Percentiles rank a stretch among this genome's conserved stretches.
These are phyloP conservation scores for Agrilus cyanescens DNA, from an alignment of 2,888 invertebrate genomes.

Conservation along the genomic window DNA sequence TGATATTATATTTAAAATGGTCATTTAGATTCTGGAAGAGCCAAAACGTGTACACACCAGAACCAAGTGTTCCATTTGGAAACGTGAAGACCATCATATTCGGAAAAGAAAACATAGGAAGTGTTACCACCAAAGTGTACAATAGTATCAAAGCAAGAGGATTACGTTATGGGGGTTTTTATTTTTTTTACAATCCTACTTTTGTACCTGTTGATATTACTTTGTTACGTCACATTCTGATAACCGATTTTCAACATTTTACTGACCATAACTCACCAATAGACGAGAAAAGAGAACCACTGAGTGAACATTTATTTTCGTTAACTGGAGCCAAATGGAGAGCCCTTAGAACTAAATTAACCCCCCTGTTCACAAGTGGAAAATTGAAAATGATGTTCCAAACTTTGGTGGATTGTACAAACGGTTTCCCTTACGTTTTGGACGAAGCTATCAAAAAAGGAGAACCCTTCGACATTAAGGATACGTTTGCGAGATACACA, in stretches of 20 bases:
- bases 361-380: slow-evolving; percentile 52
- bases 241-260: slow-evolving; percentile 48
- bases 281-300: slow-evolving; percentile 44
- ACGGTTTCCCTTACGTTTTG: background rate
- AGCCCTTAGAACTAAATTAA: slow-evolving; percentile 43
- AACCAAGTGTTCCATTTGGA: slow-evolving; percentile 22
- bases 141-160: slow-evolving; percentile 14
- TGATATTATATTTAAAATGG: slow-evolving; percentile 9
- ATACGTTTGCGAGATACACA: slow-evolving; percentile 41
- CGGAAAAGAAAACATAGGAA: slow-evolving; percentile 7
- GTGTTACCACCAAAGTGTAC: slow-evolving; percentile 11
- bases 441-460: slow-evolving; percentile 1
- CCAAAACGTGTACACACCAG: slow-evolving; percentile 10
- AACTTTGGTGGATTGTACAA: slow-evolving; percentile 36
- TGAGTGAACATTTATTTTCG: slow-evolving; percentile 45
- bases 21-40: slow-evolving; percentile 14
- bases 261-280: slow-evolving; percentile 47
- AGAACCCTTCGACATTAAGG: slow-evolving; percentile 23
- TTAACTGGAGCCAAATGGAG: slow-evolving; percentile 47
- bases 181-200: slow-evolving; percentile 13
- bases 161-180: slow-evolving; percentile 17
- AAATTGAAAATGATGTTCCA: slow-evolving; percentile 52
- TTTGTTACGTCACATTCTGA: slow-evolving; percentile 34
- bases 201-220: slow-evolving; percentile 20
- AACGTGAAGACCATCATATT: slow-evolving; percentile 11